phyloP scores from a whole-genome alignment of 2,797 vertebrate species.

The Propithecus deckenii region DNA sequence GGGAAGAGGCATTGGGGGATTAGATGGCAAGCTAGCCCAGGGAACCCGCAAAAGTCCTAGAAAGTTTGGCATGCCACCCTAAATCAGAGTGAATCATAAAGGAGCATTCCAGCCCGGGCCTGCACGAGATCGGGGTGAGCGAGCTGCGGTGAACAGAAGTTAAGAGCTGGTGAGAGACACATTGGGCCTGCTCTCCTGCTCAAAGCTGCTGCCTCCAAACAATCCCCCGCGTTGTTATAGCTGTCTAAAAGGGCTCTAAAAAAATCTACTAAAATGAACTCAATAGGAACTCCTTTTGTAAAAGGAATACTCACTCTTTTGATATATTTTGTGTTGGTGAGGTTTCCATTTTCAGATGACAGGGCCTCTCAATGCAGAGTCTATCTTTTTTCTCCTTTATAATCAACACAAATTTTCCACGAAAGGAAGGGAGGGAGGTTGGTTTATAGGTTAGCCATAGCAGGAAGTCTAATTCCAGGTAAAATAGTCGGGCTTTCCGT shows the following conservation, averaged over 20 bases:
- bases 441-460: not conserved
- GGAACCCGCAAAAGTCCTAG: conserved; percentile 60
- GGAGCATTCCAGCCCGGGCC: not conserved
- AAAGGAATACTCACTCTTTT: not conserved
- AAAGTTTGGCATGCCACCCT: conserved; percentile 42
- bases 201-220: not conserved
- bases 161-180: not conserved
- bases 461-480: conserved; percentile 33
- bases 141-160: not conserved
- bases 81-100: conserved; percentile 35
- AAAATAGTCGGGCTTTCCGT: not conserved
- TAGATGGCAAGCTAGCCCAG: conserved; percentile 17
- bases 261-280: not conserved
- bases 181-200: not conserved
- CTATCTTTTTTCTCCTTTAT: not conserved
- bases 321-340: not conserved
- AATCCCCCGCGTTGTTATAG: not conserved
- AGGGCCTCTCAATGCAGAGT: not conserved
- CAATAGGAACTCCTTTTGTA: not conserved
- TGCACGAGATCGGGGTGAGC: not conserved
- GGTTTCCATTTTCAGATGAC: not conserved
- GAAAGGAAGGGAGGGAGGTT: not conserved
- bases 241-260: not conserved
- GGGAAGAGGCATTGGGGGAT: not conserved
- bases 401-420: not conserved